Evolutionary conservation across 2,113 vertebrate species (phyloP), one percentile per base, ranked within the genome.

Genomic region (Melanerpes formicivorus): DNA sequence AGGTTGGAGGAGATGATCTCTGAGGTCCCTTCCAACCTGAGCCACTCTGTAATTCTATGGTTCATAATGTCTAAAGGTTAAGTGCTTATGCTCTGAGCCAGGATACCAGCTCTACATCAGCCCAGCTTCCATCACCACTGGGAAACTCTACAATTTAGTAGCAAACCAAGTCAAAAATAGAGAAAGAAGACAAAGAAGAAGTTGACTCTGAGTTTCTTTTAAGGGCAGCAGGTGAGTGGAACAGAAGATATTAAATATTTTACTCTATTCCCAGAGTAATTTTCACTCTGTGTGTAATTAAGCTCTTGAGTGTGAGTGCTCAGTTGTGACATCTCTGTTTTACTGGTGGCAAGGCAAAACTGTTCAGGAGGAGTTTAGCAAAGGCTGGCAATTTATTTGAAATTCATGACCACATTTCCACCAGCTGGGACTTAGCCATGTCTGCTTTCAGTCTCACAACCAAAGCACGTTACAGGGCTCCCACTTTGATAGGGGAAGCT

Each of bases 361-460:
- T 86, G 67, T 80, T 88, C 92, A 92, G 81, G 52, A 93, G 52
- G 67, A 92, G 71, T 87, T 87, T 91, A 83, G 93, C 87, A 93
- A 94, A 90, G 80, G 67, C 90, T 94, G 94, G 37, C 94, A 95
- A 87, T 87, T 93, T 87, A 94, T 96, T 94, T 94, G 56, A 80
- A 96, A 94, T 92, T 93, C 89, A 92, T 95, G 92, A 81, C 62
- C 84, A 89, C 63, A 87, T 94, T 95, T 90, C 63, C 52, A 90
- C 87, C 87, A 95, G 84, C 87, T 96, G 92, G 78, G 72, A 77
- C 1, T 6, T 67, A 85, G 69, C 67, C 84, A 82, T 77, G 75
- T 93, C 91, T 95, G 60, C 87, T 93, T 93, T 85, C 87, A 95
- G 91, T 92, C 92, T 96, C 84, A 87, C 84, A 93, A 81, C 78